Conservation (phyloP, 2,888 invertebrate species). For the Andrena flavipes region DNA sequence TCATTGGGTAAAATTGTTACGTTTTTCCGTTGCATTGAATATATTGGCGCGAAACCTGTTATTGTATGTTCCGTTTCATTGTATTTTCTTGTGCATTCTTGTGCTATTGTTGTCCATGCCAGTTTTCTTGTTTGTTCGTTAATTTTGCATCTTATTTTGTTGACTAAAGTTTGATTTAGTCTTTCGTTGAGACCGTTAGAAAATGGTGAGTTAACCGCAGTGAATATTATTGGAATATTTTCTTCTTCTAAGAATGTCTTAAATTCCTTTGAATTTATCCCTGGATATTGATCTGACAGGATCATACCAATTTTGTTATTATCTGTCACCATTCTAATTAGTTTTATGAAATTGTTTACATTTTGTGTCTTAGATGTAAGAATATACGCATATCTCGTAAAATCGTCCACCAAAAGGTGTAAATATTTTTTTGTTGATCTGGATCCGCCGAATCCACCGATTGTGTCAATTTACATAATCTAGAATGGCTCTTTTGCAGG, state of each 20-base stretch:
- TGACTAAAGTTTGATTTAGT: no score
- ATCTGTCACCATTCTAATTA: background rate
- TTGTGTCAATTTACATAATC: background rate
- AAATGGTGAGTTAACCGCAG: no score
- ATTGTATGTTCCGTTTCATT: conserved; percentile 1
- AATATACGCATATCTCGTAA: background rate
- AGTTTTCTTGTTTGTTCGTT: no score
- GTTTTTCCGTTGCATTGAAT: background rate
- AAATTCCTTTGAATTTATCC: no score
- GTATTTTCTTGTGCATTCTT: conserved; percentile 6
- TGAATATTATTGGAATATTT: no score
- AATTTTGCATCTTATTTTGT: no score
- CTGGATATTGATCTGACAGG: background rate
- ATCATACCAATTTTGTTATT: background rate
- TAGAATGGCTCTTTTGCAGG: background rate
- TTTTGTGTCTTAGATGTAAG: background rate
- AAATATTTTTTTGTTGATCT: conserved; percentile 1
- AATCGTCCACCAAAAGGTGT: background rate
- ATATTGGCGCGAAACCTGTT: background rate
- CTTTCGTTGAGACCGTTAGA: no score
- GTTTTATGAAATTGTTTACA: no score
- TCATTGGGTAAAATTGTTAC: background rate
- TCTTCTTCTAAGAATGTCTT: no score
- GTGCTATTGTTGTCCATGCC: no score
- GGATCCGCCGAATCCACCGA: background rate